Conservation (phyloP, 2,113 vertebrate species). For the Grammomys surdaster region DNA sequence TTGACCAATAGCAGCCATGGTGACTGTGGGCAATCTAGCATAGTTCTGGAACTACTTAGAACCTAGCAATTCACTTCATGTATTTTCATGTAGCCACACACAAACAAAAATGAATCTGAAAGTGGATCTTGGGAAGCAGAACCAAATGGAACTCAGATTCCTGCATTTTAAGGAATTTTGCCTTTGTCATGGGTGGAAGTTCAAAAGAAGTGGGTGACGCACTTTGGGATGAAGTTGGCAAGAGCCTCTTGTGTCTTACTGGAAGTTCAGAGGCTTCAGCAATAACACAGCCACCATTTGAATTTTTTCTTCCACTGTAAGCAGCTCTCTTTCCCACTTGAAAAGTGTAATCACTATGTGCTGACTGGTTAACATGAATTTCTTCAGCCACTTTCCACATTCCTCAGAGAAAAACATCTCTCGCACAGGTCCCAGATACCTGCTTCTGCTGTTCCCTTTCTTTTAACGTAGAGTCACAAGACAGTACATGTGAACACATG, state of each 20-base stretch:
- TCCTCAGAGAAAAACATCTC: background rate
- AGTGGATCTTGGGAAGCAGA: background rate
- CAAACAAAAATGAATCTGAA: constrained; percentile 35
- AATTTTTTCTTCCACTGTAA: background rate
- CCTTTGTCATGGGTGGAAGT: constrained; percentile 52
- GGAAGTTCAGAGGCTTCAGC: constrained; percentile 14
- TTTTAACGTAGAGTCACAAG: background rate
- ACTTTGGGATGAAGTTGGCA: constrained; percentile 51
- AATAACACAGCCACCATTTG: background rate
- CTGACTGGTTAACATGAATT: background rate
- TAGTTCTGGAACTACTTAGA: constrained; percentile 64
- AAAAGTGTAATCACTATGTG: constrained; percentile 32
- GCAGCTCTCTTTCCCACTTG: constrained; percentile 5
- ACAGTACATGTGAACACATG: background rate
- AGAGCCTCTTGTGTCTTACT: background rate
- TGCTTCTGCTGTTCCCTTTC: background rate
- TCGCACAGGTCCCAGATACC: background rate
- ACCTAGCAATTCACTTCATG: background rate
- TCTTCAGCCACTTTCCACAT: background rate
- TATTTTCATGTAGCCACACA: constrained; percentile 40
- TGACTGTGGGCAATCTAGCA: background rate
- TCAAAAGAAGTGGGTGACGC: constrained; percentile 71
- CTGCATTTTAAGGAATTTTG: constrained; percentile 52
- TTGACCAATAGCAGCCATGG: background rate
- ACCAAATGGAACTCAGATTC: constrained; percentile 62